phyloP scores from a whole-genome alignment of 2,888 invertebrate genomes.

The Chloroclystis v-ata region DNA sequence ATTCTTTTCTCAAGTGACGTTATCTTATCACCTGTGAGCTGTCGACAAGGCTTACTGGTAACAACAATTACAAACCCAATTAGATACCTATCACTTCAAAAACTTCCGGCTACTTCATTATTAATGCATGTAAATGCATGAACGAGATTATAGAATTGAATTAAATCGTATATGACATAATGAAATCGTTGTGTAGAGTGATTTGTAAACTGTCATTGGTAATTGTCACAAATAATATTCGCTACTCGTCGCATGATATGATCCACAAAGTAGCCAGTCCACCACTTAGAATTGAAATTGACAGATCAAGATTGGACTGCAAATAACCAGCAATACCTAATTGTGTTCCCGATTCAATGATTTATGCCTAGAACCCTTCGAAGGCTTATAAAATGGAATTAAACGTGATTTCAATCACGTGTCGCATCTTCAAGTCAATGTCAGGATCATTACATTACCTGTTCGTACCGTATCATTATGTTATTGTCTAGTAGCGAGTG shows the following conservation, averaged over 20 bases:
- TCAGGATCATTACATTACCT: not conserved
- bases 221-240: no score
- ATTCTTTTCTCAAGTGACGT: constrained; percentile 18
- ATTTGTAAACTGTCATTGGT: no score
- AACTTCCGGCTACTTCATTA: constrained; percentile 28
- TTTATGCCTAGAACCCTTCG: not conserved
- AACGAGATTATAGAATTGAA: no score
- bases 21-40: constrained; percentile 44
- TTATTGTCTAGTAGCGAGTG: not conserved
- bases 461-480: not conserved
- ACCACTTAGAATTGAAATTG: constrained; percentile 11
- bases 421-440: not conserved
- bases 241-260: no score
- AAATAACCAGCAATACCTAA: constrained; percentile 1
- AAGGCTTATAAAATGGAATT: no score
- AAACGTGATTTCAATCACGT: no score
- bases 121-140: constrained; percentile 3
- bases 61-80: constrained; percentile 44
- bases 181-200: no score
- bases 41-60: constrained; percentile 30
- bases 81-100: constrained; percentile 33
- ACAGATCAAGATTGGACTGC: constrained; percentile 14
- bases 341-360: not conserved
- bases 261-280: not conserved
- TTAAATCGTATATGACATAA: no score